A percentile compares a stretch with the other conserved stretches of the same genome.
phyloP scores from a whole-genome alignment of 2,888 invertebrate species.

The Zaprionus obscuricornis region DNA sequence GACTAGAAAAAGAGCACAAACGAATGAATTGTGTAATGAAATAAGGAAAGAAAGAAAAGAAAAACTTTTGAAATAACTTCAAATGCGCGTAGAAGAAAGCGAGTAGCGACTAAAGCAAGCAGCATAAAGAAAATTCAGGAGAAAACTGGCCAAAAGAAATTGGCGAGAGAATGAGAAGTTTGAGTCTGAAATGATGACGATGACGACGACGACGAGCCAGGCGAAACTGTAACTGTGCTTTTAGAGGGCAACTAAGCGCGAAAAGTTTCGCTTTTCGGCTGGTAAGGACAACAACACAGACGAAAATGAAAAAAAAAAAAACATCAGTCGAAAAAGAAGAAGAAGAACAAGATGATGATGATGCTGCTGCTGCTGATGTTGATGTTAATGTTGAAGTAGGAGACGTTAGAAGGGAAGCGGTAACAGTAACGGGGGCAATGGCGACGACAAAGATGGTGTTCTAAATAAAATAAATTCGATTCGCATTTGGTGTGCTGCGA shows the following conservation, averaged over 20 bases:
- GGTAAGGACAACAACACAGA: slow-evolving; percentile 32
- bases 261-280: slow-evolving; percentile 70
- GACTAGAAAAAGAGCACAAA: slow-evolving; percentile 34
- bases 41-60: slow-evolving; percentile 1
- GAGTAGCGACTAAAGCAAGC: background rate
- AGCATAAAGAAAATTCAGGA: slow-evolving; percentile 58
- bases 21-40: slow-evolving; percentile 5
- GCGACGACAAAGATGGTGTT: slow-evolving; percentile 36
- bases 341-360: no score
- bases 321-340: no score
- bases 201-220: no score
- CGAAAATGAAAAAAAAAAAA: no score
- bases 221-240: slow-evolving; percentile 39
- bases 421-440: no score
- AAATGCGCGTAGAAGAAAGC: slow-evolving; percentile 44
- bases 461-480: slow-evolving; percentile 75
- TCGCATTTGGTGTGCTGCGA: slow-evolving; percentile 61
- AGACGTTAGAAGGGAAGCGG: background rate
- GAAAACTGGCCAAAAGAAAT: slow-evolving; percentile 34
- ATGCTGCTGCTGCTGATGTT: no score
- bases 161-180: slow-evolving; percentile 14
- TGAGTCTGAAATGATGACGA: no score
- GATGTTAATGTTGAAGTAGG: no score
- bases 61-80: slow-evolving; percentile 66
- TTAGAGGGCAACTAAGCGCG: slow-evolving; percentile 66